Conservation (phyloP, 2,797 vertebrate genomes). For the Hapalemur alaotrensis region DNA sequence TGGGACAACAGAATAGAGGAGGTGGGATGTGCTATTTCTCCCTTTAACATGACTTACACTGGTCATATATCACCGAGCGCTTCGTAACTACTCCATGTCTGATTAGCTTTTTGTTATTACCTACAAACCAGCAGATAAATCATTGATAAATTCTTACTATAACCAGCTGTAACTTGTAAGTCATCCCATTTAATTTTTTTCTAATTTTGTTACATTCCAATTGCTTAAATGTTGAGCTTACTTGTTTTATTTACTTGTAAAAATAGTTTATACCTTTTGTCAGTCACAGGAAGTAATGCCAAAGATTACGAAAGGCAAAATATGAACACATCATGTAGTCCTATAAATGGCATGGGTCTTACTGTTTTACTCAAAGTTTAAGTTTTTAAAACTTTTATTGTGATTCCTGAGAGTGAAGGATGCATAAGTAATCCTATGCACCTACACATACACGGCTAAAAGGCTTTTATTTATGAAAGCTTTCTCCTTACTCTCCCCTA, state of each 20-base stretch:
- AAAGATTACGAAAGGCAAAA: neutral
- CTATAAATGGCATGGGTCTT: neutral
- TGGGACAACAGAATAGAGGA: neutral
- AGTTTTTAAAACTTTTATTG: neutral
- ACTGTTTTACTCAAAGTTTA: neutral
- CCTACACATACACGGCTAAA: accelerated
- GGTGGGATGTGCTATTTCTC: accelerated
- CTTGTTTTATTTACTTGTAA: neutral
- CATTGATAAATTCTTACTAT: neutral
- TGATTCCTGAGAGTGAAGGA: neutral
- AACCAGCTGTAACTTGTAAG: neutral
- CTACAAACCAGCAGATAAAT: neutral
- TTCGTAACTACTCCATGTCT: neutral
- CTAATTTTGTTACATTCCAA: neutral
- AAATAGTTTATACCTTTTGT: neutral
- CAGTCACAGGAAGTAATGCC: neutral
- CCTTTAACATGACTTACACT: neutral
- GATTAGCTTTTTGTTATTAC: neutral
- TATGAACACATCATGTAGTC: neutral
- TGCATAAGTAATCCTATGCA: neutral
- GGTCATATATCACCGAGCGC: neutral
- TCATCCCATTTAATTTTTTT: neutral
- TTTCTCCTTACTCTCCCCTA: neutral
- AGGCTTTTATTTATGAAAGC: neutral
- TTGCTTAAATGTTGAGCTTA: neutral